Conservation (phyloP, 2,888 invertebrate genomes). For the Stenotaenia linearis region DNA sequence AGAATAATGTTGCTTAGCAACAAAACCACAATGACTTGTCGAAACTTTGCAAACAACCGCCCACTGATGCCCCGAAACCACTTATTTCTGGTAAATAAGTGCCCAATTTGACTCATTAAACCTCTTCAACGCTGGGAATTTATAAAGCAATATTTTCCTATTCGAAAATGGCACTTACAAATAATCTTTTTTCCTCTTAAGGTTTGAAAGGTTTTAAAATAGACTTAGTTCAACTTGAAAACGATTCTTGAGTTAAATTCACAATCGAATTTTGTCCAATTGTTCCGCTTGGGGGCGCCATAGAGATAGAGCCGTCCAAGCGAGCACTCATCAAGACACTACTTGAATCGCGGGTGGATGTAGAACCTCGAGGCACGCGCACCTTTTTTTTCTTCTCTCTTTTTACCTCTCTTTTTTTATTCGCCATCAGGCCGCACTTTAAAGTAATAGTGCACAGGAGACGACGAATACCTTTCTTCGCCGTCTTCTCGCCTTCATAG, state of each 20-base stretch:
- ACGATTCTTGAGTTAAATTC: conserved; percentile 17
- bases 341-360: conserved; percentile 12
- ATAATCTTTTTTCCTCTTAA: background rate
- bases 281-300: conserved; percentile 3
- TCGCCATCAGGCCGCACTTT: conserved; percentile 2
- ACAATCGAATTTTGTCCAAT: conserved; percentile 24
- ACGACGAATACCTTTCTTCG: background rate
- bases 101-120: no score
- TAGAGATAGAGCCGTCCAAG: conserved; percentile 26
- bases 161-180: no score
- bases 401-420: background rate
- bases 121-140: no score
- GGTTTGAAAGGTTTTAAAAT: background rate
- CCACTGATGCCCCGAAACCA: no score
- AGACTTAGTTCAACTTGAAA: background rate
- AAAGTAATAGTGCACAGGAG: conserved; percentile 16
- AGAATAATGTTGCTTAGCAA: no score
- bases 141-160: no score
- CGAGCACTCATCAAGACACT: conserved; percentile 19
- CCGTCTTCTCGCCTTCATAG: background rate
- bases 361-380: conserved; percentile 19
- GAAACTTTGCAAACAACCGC: no score
- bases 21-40: no score
- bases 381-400: background rate
- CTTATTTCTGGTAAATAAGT: no score